These are phyloP conservation scores for Falco punctatus DNA, from an alignment of 2,113 vertebrate species.

Conservation along the genomic window DNA sequence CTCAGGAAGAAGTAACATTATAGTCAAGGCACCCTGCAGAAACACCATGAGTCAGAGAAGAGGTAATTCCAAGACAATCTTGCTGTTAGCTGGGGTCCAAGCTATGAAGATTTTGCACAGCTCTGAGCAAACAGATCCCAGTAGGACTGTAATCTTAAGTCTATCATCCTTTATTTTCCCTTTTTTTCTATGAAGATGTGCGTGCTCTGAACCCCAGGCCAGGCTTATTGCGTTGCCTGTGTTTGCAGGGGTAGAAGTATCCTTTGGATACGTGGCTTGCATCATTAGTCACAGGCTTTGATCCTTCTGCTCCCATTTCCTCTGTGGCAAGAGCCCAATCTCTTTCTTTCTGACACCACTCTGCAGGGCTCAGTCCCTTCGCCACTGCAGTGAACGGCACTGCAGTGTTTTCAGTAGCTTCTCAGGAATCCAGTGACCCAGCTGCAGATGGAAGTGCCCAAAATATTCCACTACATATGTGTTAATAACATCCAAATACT, in stretches of 20 bases:
- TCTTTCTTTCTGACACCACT: not conserved
- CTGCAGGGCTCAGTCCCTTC: not conserved
- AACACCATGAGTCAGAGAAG: slow-evolving; percentile 32
- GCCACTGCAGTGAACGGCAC: not conserved
- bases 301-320: slow-evolving; percentile 11
- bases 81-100: not conserved
- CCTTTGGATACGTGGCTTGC: not conserved
- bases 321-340: not conserved
- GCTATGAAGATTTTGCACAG: not conserved
- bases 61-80: slow-evolving; percentile 27
- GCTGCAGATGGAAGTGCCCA: not conserved
- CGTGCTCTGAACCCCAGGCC: not conserved
- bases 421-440: not conserved
- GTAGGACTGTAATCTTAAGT: not conserved
- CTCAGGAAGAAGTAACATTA: not conserved
- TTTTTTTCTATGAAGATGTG: not conserved
- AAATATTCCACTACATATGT: not conserved
- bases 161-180: not conserved
- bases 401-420: not conserved
- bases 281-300: slow-evolving; percentile 17
- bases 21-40: slow-evolving; percentile 3
- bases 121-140: not conserved
- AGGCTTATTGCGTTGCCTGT: not conserved
- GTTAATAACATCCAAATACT: not conserved
- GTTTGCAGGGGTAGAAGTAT: not conserved